Evolutionary conservation across 1,140 invertebrate genomes (phyloP), one percentile per base, ranked within the genome.

Genomic region (Thaumatotibia leucotreta): DNA sequence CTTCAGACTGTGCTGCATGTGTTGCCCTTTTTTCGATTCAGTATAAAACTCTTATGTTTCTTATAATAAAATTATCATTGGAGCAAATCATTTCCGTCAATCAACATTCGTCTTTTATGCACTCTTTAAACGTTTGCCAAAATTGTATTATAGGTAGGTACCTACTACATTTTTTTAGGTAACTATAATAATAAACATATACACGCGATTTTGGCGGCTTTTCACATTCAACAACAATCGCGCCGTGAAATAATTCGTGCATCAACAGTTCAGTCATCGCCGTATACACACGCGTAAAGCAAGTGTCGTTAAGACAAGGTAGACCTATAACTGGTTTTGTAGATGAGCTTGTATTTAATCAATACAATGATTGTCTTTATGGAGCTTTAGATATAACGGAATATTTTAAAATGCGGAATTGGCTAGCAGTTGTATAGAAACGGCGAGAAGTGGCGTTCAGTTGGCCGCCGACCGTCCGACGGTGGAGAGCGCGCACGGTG

Each of bases 371-470:
- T 58, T 77, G 73, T 75, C 73, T 83, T 80, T 75, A 74, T 77
- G 66, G 68, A 79, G 69, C 69, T 82, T 80, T 83, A 81, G 80
- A 77, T 79, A 79, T 87, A 85, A 88, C 77, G 77, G 81, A 82
- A 86, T 87, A 84, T 84, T 82, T 89, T 83, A 88, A 84, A 86
- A 89, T 83, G 84, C 84, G 85, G 85, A 86, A 88, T 89, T 85
- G 81, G 84, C 84, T 82, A 80, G 79, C 78, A 77, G 80, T 83
- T 76, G 79, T 73, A 77, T 77, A 75, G 75, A 78, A 76, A 72
- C 78, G 76, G 69, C 76, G 72, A 52, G 67, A 63, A 76, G 68
- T 70, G 49, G 64, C 66, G 61, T 58, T 23, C 84, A 86, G 84
- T 89, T 83, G 79, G 78, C 78, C 83, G 85, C 75, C 83, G 83